Conservation (phyloP, 2,888 invertebrate species). For the Amphipoea oculea region DNA sequence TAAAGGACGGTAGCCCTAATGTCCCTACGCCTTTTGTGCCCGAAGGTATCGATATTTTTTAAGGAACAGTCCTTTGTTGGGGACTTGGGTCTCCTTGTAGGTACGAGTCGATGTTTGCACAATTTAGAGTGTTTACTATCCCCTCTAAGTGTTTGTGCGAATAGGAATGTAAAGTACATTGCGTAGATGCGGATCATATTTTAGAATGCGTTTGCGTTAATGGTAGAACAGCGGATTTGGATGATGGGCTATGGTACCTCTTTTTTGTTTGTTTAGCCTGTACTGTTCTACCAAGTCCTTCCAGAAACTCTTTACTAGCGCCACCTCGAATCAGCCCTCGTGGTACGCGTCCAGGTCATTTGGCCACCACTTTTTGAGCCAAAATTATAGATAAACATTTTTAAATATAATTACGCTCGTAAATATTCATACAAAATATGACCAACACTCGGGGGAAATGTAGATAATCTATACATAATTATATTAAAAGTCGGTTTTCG, state of each 20-base stretch:
- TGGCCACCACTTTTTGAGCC: too few species aligned
- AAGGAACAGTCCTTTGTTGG: constrained; percentile 69
- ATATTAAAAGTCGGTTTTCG: not conserved
- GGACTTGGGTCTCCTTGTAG: constrained; percentile 48
- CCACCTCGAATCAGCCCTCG: too few species aligned
- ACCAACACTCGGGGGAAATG: not conserved
- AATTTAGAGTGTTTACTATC: constrained; percentile 80
- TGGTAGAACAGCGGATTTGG: not conserved
- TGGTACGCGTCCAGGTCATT: too few species aligned
- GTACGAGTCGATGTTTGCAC: constrained; percentile 75
- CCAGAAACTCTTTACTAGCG: too few species aligned
- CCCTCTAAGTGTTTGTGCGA: constrained; percentile 71
- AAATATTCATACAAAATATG: not conserved
- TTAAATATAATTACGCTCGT: not conserved
- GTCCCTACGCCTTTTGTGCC: constrained; percentile 30
- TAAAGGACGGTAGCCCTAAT: constrained; percentile 7
- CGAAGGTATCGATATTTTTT: constrained; percentile 63
- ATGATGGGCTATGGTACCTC: too few species aligned
- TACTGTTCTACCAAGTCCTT: too few species aligned
- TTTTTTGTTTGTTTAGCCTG: too few species aligned
- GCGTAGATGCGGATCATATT: constrained; percentile 49
- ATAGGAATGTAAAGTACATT: constrained; percentile 72
- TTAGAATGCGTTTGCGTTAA: constrained; percentile 7
- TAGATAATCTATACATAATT: not conserved
- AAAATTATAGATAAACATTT: not conserved